Evolutionary conservation across 1,140 invertebrate species (phyloP).

Genomic region (Tyrophagus putrescentiae): DNA sequence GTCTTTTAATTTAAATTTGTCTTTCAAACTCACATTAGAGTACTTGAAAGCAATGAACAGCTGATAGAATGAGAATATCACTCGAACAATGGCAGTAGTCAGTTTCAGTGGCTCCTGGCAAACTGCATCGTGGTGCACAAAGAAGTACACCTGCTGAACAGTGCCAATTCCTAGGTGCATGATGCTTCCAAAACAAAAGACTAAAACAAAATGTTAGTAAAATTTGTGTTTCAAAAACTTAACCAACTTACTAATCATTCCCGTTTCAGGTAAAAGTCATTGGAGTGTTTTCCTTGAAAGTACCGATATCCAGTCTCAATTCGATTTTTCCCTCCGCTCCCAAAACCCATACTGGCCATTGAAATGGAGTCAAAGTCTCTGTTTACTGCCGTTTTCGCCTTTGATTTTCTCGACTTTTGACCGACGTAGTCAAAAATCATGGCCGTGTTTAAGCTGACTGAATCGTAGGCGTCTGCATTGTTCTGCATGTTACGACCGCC

Average conservation of each 20-base stretch:
- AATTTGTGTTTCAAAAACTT: slow-evolving; percentile 1
- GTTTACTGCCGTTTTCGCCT: neutral
- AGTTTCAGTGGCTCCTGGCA: slow-evolving; percentile 36
- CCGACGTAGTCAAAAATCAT: slow-evolving; percentile 22
- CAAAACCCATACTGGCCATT: neutral
- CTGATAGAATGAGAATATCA: slow-evolving; percentile 51
- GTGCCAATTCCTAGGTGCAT: slow-evolving; percentile 49
- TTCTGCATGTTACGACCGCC: too few species aligned
- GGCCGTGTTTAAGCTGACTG: slow-evolving; percentile 24
- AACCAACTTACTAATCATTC: slow-evolving; percentile 45
- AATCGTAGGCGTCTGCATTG: neutral
- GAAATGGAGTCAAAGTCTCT: neutral
- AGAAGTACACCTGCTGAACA: slow-evolving; percentile 45
- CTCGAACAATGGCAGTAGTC: slow-evolving; percentile 44
- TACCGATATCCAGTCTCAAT: slow-evolving; percentile 30
- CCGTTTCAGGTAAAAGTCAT: slow-evolving; percentile 54
- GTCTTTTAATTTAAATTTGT: neutral
- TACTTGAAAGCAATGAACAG: slow-evolving; percentile 60
- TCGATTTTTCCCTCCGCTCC: slow-evolving; percentile 19
- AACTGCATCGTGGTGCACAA: slow-evolving; percentile 35
- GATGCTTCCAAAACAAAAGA: slow-evolving; percentile 53
- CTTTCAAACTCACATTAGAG: slow-evolving; percentile 47
- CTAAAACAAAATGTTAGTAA: slow-evolving; percentile 35
- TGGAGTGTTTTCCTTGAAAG: slow-evolving; percentile 42
- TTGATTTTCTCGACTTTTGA: neutral